A percentile compares a stretch with the other conserved stretches of the same genome.
These are phyloP conservation scores for Pomacea maculata DNA, from an alignment of 1,140 invertebrate species.

Conservation along the genomic window DNA sequence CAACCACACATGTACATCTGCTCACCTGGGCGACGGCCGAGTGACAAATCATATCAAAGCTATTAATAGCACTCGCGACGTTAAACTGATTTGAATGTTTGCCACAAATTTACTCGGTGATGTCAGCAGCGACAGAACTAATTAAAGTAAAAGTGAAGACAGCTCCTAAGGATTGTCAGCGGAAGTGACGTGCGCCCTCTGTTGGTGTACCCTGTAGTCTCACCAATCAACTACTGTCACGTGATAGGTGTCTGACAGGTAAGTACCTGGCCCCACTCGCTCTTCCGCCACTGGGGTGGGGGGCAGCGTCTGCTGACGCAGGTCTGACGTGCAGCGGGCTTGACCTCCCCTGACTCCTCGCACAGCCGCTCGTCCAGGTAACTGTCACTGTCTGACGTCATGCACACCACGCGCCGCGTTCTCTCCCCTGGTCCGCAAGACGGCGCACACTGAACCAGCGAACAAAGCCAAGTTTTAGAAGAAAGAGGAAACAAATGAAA, in stretches of 20 bases:
- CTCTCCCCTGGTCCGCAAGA: constrained; percentile 83
- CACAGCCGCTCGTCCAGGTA: constrained; percentile 64
- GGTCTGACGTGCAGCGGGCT: constrained; percentile 65
- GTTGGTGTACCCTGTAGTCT: too few species aligned
- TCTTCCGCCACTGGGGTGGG: constrained; percentile 70
- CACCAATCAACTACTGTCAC: too few species aligned
- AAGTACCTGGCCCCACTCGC: constrained; percentile 71
- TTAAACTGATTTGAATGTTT: too few species aligned
- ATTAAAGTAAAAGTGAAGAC: too few species aligned
- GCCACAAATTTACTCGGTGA: too few species aligned
- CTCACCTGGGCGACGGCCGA: too few species aligned
- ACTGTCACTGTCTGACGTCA: constrained; percentile 41
- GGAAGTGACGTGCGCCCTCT: too few species aligned
- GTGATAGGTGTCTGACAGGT: background rate
- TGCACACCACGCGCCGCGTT: constrained; percentile 74
- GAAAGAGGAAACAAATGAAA: background rate
- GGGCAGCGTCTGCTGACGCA: constrained; percentile 72
- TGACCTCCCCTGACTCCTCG: constrained; percentile 51
- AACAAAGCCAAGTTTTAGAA: constrained; percentile 3
- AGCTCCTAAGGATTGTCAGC: too few species aligned
- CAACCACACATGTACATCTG: background rate
- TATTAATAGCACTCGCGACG: too few species aligned
- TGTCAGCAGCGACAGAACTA: too few species aligned
- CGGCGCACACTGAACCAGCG: constrained; percentile 75
- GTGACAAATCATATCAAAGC: too few species aligned